Conservation (phyloP, 2,888 invertebrate genomes). For the Torymus auratus region DNA sequence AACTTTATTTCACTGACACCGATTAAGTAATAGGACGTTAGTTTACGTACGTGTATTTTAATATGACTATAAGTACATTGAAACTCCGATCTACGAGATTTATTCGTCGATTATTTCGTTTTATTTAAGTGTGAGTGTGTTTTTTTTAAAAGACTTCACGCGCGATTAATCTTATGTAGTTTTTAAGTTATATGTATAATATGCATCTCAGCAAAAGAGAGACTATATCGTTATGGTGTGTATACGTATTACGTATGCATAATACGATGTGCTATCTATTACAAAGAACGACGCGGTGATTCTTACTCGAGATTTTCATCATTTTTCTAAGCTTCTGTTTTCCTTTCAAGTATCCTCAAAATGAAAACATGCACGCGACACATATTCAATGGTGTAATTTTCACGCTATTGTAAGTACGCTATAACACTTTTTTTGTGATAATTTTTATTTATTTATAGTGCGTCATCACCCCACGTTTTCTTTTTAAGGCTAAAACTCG, state of each 20-base stretch:
- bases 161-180: constrained; percentile 54
- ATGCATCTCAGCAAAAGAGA: constrained; percentile 56
- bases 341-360: constrained; percentile 35
- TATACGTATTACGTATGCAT: constrained; percentile 50
- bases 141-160: constrained; percentile 60
- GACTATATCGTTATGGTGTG: constrained; percentile 58
- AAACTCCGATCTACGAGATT: constrained; percentile 58
- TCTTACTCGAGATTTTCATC: constrained; percentile 23
- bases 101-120: constrained; percentile 46
- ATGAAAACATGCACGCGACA: constrained; percentile 39
- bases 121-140: constrained; percentile 48
- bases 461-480: constrained; percentile 18
- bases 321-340: neutral
- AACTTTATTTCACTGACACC: constrained; percentile 64
- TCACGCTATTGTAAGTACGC: constrained; percentile 30
- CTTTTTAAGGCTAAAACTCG: constrained; percentile 46
- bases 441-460: constrained; percentile 23
- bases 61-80: constrained; percentile 60
- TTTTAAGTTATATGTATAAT: constrained; percentile 54
- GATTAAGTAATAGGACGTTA: constrained; percentile 66
- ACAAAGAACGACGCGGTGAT: constrained; percentile 50
- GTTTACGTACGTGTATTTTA: constrained; percentile 52
- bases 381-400: constrained; percentile 47
- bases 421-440: constrained; percentile 31
- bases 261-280: constrained; percentile 47